These are phyloP conservation scores for Leucania comma DNA, from an alignment of 2,888 invertebrate genomes.

Conservation along the genomic window DNA sequence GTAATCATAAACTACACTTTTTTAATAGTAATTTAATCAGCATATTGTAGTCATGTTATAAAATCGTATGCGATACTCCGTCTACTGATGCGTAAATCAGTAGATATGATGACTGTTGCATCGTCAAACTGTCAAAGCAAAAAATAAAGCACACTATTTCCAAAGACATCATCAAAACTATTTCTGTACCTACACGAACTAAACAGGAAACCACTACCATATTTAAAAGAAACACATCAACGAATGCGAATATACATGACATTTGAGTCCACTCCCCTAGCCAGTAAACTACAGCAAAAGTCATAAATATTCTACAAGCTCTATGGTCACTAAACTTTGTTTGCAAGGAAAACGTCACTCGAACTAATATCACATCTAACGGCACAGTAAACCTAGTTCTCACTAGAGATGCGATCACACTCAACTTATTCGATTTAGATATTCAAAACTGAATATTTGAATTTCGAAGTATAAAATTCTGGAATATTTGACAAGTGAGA, in stretches of 20 bases:
- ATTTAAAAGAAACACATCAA: constrained; percentile 10
- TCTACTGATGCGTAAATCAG: not conserved
- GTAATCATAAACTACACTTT: too few relatives aligned
- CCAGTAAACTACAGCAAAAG: constrained; percentile 20
- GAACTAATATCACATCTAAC: constrained; percentile 9
- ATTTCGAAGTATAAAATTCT: constrained; percentile 26
- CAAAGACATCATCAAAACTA: not conserved
- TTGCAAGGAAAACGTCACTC: constrained; percentile 21
- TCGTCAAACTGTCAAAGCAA: not conserved
- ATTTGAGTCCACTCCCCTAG: constrained; percentile 3
- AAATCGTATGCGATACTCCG: too few relatives aligned
- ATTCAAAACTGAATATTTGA: constrained; percentile 24
- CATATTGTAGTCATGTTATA: too few relatives aligned
- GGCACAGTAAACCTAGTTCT: constrained; percentile 27
- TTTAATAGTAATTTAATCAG: too few relatives aligned
- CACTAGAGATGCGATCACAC: constrained; percentile 30
- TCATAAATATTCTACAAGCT: constrained; percentile 26
- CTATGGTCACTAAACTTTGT: constrained; percentile 24
- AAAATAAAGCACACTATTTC: not conserved
- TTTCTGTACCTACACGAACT: not conserved
- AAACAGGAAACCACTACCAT: not conserved
- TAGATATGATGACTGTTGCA: not conserved
- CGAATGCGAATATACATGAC: not conserved
- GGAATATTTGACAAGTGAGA: constrained; percentile 27
- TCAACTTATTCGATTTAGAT: constrained; percentile 34